Percentiles rank a stretch among this genome's conserved stretches.
Evolutionary conservation across 1,140 invertebrate genomes (phyloP).

Genomic region (Marisa cornuarietis): DNA sequence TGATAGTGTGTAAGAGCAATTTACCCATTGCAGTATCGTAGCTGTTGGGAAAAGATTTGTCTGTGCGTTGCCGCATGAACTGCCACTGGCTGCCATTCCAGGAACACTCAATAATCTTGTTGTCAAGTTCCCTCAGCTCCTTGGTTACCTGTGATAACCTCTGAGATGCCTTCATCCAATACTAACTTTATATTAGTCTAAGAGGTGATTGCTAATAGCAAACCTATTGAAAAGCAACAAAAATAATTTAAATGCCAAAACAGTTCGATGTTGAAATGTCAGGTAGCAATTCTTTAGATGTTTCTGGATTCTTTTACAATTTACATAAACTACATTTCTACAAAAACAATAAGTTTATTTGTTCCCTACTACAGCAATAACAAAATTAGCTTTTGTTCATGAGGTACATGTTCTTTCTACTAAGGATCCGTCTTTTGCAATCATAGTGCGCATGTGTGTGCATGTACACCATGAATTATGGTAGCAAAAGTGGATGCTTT

Average conservation of each 20-base stretch:
- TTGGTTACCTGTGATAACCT: conserved; percentile 69
- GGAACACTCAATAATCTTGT: conserved; percentile 97
- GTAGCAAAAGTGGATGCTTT: too few species aligned
- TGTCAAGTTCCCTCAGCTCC: conserved; percentile 80
- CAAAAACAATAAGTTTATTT: too few species aligned
- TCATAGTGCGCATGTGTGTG: too few species aligned
- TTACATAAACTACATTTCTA: too few species aligned
- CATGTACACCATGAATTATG: too few species aligned
- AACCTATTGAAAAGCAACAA: not conserved
- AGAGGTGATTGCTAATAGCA: not conserved
- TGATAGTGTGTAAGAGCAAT: conserved; percentile 14
- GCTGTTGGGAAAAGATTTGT: conserved; percentile 97
- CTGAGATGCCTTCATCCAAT: not conserved
- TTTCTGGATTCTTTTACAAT: too few species aligned
- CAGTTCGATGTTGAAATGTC: not conserved
- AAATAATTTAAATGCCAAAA: not conserved
- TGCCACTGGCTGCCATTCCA: conserved; percentile 79
- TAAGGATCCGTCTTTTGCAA: too few species aligned
- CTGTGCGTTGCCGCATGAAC: conserved; percentile 95
- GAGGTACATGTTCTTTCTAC: too few species aligned
- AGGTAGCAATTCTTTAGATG: too few species aligned
- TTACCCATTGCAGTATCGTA: conserved; percentile 81
- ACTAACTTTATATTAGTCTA: not conserved
- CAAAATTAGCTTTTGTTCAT: too few species aligned
- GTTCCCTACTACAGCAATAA: too few species aligned